Evolutionary conservation across 2,113 vertebrate species (phyloP), one percentile per base, ranked within the genome.

Genomic region (Syngnathus scovelli): DNA sequence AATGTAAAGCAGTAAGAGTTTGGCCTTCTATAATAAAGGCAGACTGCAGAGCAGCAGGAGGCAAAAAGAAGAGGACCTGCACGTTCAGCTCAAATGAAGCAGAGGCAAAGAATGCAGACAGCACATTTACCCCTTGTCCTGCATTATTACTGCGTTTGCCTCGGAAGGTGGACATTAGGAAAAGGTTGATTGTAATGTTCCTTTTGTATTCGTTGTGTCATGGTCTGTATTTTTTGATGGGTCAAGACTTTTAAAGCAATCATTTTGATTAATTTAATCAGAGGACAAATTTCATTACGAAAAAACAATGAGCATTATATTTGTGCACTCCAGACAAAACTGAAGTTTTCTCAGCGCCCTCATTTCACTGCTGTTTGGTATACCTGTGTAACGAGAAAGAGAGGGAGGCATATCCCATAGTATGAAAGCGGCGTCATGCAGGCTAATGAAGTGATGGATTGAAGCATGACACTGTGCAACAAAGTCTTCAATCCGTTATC

Each of bases 21-120:
- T 65, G 68, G 74, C 59, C 65, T 64, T 67, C 68, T 52, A 41
- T 80, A 86, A 86, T 84, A 86, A 85, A 85, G 83, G 86, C 86
- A 88, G 85, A 88, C 86, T 88, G 88, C 72, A 79, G 83, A 84
- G 70, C 85, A 76, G 85, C 67, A 66, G 86, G 85, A 86, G 85
- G 78, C 83, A 80, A 82, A 80, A 68, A 84, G 83, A 86, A 71
- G 79, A 85, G 78, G 76, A 86, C 77, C 78, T 85, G 86, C 86
- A 85, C 82, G 76, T 87, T 86, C 86, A 89, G 87, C 85, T 83
- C 76, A 87, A 89, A 88, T 75, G 52, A 80, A 81, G 58, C 65
- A 72, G 33, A 36, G 71, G 49, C 69, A 70, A 58, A 71, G 75
- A 83, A 83, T 69, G 41, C 68, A 85, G 77, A 75, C 33, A 3